phyloP scores from a whole-genome alignment of 1,140 invertebrate genomes.

The Pentalonia nigronervosa region DNA sequence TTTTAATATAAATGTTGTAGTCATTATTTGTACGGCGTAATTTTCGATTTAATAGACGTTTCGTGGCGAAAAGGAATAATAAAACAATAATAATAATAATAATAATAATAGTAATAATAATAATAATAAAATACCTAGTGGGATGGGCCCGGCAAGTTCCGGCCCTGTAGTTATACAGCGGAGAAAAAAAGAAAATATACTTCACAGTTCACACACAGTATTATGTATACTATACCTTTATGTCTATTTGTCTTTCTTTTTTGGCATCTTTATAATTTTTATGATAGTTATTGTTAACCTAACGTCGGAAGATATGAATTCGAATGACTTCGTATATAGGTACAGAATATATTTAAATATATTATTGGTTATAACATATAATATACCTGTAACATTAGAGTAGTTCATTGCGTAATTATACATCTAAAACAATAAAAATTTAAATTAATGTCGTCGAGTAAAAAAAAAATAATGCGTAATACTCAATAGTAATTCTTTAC shows the following conservation, averaged over 20 bases:
- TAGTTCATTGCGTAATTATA: conserved; percentile 48
- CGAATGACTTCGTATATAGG: not conserved
- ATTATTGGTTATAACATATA: conserved; percentile 30
- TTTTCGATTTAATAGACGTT: conserved; percentile 58
- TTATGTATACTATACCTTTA: not conserved
- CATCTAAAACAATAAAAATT: conserved; percentile 43
- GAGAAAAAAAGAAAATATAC: not conserved
- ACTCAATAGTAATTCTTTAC: conserved; percentile 1
- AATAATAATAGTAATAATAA: conserved; percentile 25
- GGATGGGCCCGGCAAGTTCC: conserved; percentile 48
- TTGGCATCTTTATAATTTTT: conserved; percentile 25
- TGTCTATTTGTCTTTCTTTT: conserved; percentile 18
- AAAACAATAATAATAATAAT: conserved; percentile 56
- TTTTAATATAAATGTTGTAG: conserved; percentile 57
- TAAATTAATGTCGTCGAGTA: conserved; percentile 17
- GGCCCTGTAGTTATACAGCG: conserved; percentile 11
- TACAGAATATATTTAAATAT: conserved; percentile 47
- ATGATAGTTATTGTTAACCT: not conserved
- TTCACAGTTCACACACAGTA: conserved; percentile 11
- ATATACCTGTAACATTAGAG: conserved; percentile 1
- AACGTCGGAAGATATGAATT: conserved; percentile 13
- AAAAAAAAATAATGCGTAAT: not conserved
- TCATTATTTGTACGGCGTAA: conserved; percentile 58
- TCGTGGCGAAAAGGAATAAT: conserved; percentile 57
- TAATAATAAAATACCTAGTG: conserved; percentile 57